Evolutionary conservation across 2,797 vertebrate species (phyloP).

Genomic region (Sebastes vulpes): DNA sequence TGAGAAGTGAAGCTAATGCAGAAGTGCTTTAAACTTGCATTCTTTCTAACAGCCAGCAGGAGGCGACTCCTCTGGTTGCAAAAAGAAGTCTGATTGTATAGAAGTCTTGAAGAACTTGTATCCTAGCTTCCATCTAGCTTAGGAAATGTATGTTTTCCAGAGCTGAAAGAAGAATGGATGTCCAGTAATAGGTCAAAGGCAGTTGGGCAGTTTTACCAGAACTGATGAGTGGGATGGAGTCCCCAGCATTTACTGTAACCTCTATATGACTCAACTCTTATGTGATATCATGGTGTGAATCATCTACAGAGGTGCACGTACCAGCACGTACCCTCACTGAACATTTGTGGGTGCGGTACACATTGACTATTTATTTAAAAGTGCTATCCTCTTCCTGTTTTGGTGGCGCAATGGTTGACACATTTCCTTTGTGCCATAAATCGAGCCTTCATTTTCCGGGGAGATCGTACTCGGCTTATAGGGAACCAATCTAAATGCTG

Average conservation of each 20-base stretch:
- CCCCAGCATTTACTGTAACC: not conserved
- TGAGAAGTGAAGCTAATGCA: too few relatives aligned
- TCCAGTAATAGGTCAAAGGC: not conserved
- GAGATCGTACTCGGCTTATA: not conserved
- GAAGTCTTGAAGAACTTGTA: not conserved
- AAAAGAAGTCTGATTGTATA: too few relatives aligned
- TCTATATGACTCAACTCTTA: not conserved
- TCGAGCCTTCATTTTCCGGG: not conserved
- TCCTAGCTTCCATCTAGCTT: not conserved
- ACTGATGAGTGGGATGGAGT: not conserved
- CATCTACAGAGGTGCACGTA: not conserved
- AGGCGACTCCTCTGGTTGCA: too few relatives aligned
- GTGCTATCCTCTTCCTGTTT: not conserved
- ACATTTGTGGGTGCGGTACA: too few relatives aligned
- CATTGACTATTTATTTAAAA: too few relatives aligned
- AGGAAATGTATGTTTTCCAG: not conserved
- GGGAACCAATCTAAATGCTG: not conserved
- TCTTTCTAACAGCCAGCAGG: too few relatives aligned
- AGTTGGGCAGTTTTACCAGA: not conserved
- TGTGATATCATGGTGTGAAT: not conserved
- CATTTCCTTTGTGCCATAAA: not conserved
- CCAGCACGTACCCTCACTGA: too few relatives aligned
- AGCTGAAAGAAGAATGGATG: not conserved
- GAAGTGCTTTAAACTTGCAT: too few relatives aligned
- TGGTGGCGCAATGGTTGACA: not conserved